Evolutionary conservation across 64 coral and sea anemone genomes (phyloP).

Genomic region (Cladopsammia gracilis): DNA sequence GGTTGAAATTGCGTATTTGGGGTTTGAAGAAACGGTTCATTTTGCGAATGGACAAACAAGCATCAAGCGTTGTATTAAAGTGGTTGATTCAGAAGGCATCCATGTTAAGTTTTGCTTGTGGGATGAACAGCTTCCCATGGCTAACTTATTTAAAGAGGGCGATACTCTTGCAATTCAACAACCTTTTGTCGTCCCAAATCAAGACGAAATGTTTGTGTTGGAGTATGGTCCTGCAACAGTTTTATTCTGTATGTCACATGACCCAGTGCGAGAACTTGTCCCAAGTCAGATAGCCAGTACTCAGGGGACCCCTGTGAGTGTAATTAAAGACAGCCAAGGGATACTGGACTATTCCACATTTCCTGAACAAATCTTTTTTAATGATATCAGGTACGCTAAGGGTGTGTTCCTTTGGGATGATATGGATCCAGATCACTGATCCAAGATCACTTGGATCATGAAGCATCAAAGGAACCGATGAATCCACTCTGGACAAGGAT

Average conservation of each 20-base stretch:
- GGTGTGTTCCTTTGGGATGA: too few relatives aligned
- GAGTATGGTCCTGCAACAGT: conserved; percentile 97
- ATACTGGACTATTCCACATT: conserved; percentile 94
- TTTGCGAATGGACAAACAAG: conserved; percentile 88
- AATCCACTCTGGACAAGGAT: too few relatives aligned
- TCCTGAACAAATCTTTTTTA: conserved; percentile 88
- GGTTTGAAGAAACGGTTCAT: conserved; percentile 85
- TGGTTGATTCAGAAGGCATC: conserved; percentile 82
- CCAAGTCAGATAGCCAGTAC: conserved; percentile 77
- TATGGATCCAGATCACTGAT: too few relatives aligned
- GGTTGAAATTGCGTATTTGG: conserved; percentile 82
- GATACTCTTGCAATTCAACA: conserved; percentile 87
- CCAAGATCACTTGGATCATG: too few relatives aligned
- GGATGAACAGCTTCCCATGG: conserved; percentile 93
- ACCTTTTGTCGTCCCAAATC: conserved; percentile 83
- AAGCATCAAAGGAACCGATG: too few relatives aligned
- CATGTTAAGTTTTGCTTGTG: conserved; percentile 85
- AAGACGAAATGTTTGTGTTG: conserved; percentile 76
- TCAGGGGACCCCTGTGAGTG: conserved; percentile 70
- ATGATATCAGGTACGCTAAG: conserved; percentile 74
- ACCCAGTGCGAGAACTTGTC: conserved; percentile 61
- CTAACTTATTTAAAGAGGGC: conserved; percentile 88
- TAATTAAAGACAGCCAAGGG: conserved; percentile 93
- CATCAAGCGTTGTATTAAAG: conserved; percentile 67
- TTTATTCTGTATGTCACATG: conserved; percentile 76